Evolutionary conservation across 2,797 vertebrate genomes (phyloP).

Genomic region (Silurus lanzhouensis): DNA sequence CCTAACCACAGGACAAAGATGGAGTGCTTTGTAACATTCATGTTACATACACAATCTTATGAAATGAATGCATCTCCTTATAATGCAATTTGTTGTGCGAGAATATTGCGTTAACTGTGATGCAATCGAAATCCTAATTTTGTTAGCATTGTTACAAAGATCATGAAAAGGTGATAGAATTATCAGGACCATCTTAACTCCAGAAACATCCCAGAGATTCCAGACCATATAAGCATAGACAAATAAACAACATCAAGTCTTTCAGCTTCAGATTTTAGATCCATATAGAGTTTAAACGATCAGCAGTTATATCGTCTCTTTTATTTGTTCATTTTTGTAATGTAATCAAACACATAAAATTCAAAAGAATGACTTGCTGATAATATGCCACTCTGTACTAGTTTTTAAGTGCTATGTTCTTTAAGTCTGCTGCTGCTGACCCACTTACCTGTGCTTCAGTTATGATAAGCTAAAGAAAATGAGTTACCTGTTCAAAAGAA

Average conservation of each 20-base stretch:
- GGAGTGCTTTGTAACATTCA: constrained; percentile 1
- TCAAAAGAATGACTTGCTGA: no score
- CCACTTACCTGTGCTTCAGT: background rate
- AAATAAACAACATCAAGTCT: background rate
- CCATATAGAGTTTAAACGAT: background rate
- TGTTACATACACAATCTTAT: background rate
- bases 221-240: background rate
- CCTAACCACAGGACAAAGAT: constrained; percentile 1
- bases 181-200: background rate
- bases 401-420: background rate
- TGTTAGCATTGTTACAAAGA: background rate
- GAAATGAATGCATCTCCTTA: background rate
- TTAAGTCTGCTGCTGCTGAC: background rate
- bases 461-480: background rate
- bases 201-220: no score
- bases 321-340: background rate
- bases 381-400: no score
- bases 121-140: background rate
- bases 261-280: background rate
- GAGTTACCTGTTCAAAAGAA: background rate
- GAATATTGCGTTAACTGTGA: background rate
- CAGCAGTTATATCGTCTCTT: background rate
- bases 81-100: background rate
- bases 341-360: background rate
- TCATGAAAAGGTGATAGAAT: background rate